Percentiles rank a stretch among this genome's conserved stretches.
Evolutionary conservation across 2,888 invertebrate species (phyloP).

Genomic region (Seira musarum): DNA sequence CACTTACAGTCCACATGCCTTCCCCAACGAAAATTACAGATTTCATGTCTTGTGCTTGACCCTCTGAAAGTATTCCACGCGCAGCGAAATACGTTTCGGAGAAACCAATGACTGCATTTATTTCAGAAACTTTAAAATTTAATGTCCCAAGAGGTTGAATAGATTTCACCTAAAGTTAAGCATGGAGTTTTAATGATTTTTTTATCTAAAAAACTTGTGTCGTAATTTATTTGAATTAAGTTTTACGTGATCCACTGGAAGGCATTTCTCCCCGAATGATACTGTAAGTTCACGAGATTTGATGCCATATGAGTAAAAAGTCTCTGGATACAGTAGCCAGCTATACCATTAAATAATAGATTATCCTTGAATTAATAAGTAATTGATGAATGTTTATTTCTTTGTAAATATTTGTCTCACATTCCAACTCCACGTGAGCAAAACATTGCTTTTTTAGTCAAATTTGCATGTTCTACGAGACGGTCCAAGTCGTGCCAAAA

Average conservation of each 20-base stretch:
- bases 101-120: too few species aligned
- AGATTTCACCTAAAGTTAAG: conserved; percentile 15
- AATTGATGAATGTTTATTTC: too few species aligned
- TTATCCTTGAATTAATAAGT: too few species aligned
- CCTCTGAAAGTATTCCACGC: too few species aligned
- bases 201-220: background rate
- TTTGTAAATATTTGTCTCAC: conserved; percentile 6
- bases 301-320: conserved; percentile 8
- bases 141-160: conserved; percentile 26
- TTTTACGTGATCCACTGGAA: conserved; percentile 41
- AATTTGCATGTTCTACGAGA: background rate
- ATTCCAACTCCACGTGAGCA: conserved; percentile 41
- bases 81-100: too few species aligned
- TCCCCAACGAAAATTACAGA: too few species aligned
- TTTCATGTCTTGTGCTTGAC: too few species aligned
- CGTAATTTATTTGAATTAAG: background rate
- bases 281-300: conserved; percentile 5
- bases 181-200: background rate
- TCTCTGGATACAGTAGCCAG: conserved; percentile 35
- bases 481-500: conserved; percentile 35
- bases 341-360: conserved; percentile 13
- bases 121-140: too few species aligned
- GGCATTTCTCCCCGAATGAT: conserved; percentile 37
- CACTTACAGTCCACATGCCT: too few species aligned
- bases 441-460: conserved; percentile 44